Evolutionary conservation across 1,140 invertebrate species (phyloP).

Genomic region (Pseudomyrmex sp.): DNA sequence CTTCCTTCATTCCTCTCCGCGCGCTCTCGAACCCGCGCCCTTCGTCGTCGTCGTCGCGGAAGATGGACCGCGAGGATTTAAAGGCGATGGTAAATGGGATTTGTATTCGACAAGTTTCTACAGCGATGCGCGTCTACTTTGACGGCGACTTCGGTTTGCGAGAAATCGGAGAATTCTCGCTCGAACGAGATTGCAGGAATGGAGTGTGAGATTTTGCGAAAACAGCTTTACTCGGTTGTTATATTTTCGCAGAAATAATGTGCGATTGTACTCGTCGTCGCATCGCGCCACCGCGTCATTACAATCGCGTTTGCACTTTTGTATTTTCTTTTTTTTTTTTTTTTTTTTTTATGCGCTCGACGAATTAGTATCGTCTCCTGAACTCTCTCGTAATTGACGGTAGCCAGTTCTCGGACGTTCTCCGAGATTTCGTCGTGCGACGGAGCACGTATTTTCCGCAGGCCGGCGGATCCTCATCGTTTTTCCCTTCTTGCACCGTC

Average conservation of each 20-base stretch:
- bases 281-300: slow-evolving; percentile 5
- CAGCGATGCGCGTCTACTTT: background rate
- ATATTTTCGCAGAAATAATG: slow-evolving; percentile 18
- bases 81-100: slow-evolving; percentile 31
- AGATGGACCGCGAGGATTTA: slow-evolving; percentile 29
- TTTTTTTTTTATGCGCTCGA: background rate
- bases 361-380: slow-evolving; percentile 38
- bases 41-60: background rate
- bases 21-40: background rate
- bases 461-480: slow-evolving; percentile 24
- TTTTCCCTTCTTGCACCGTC: slow-evolving; percentile 52
- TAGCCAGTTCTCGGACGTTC: slow-evolving; percentile 39
- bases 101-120: slow-evolving; percentile 32
- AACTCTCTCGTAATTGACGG: slow-evolving; percentile 37
- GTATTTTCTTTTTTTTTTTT: too few relatives aligned
- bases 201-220: slow-evolving; percentile 13
- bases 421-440: slow-evolving; percentile 50
- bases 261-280: background rate
- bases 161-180: slow-evolving; percentile 4
- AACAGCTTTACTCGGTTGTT: background rate
- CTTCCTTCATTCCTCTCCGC: background rate
- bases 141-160: background rate
- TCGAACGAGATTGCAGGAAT: slow-evolving; percentile 2
- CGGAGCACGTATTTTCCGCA: slow-evolving; percentile 54
- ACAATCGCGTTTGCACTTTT: slow-evolving; percentile 13